A percentile compares a stretch with the other conserved stretches of the same genome.
Conservation (phyloP, 1,140 invertebrate species). For the Drosophila persimilis region DNA sequence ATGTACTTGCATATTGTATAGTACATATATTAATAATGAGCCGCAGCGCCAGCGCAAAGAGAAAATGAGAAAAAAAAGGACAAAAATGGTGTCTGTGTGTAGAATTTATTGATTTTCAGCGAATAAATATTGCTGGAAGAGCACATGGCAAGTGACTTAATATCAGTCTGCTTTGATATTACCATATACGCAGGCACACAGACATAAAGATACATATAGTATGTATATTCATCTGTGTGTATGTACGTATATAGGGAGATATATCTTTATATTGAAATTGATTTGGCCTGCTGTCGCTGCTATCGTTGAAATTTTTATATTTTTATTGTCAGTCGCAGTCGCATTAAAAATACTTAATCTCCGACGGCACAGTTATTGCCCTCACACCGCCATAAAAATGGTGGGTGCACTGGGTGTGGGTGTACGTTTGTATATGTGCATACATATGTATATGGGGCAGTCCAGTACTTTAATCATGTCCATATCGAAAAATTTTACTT, state of each 20-base stretch:
- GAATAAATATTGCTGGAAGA: slow-evolving; percentile 58
- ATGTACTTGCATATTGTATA: slow-evolving; percentile 16
- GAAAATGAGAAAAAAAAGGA: slow-evolving; percentile 48
- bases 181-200: slow-evolving; percentile 40
- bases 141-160: slow-evolving; percentile 59
- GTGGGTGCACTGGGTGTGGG: slow-evolving; percentile 3
- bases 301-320: slow-evolving; percentile 81
- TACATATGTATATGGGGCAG: slow-evolving; percentile 13
- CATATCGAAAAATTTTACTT: slow-evolving; percentile 80
- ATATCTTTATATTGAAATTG: slow-evolving; percentile 68
- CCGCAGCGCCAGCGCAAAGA: slow-evolving; percentile 59
- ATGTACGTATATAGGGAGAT: slow-evolving; percentile 16
- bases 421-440: too few relatives aligned
- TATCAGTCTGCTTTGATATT: slow-evolving; percentile 50
- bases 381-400: slow-evolving; percentile 29
- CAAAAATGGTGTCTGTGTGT: slow-evolving; percentile 36
- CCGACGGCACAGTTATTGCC: slow-evolving; percentile 64
- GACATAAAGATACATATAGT: background rate
- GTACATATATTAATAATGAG: slow-evolving; percentile 43
- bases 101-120: slow-evolving; percentile 67
- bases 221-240: background rate
- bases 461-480: slow-evolving; percentile 65
- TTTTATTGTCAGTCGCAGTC: slow-evolving; percentile 72
- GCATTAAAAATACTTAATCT: slow-evolving; percentile 82
- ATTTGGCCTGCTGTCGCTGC: slow-evolving; percentile 70